Base-by-base conservation (phyloP, 1,140 invertebrate species). In the Eufriesea mexicana region DNA sequence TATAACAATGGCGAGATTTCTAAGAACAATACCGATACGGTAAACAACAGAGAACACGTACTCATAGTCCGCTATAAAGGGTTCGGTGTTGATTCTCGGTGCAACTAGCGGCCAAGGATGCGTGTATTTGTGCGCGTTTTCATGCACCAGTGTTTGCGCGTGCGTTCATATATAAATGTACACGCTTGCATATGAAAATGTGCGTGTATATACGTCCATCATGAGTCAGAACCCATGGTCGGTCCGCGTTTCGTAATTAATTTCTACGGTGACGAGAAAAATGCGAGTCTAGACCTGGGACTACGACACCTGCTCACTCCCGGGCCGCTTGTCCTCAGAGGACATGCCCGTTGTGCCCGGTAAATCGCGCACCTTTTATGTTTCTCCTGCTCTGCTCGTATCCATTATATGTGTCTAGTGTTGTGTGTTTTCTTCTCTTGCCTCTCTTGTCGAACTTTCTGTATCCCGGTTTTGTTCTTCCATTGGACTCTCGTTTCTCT, bases 191-290 rank as follows among this genome's bases (percentile, higher is more conserved):
- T 28, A 47, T 12, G 59, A 35, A 16, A 42, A 54, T 20, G 49
- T 23, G 16, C 57, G 57, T 78, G 68, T 86, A 71, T 89, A 77
- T 87, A 85, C 84, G 83, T 88, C 84, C 84, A 83, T 90, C 90
- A 91, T 91, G 90, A 91, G 86, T 91, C 90, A 90, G 86, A 90
- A 89, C 62, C 83, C 84, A 90, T 87, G 89, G 85, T 89, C 85
- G 84, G 76, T 76, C 73, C 67, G 83, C 57, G 67, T 90, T 89
- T 88, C 89, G 86, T 89, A 86, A 89, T 91, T 89, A 89, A 84
- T 89, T 86, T 79, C 67, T 57, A 68, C 74, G 71, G 77, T 55
- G 76, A 79, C 55, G 55, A 83, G 74, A 88, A 80, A 83, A 84
- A 89, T 89, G 88, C 74, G 66, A 84, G 54, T 74, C 70, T 87